Evolutionary conservation across 1,140 invertebrate genomes (phyloP).

Genomic region (Trichonephila inaurata): DNA sequence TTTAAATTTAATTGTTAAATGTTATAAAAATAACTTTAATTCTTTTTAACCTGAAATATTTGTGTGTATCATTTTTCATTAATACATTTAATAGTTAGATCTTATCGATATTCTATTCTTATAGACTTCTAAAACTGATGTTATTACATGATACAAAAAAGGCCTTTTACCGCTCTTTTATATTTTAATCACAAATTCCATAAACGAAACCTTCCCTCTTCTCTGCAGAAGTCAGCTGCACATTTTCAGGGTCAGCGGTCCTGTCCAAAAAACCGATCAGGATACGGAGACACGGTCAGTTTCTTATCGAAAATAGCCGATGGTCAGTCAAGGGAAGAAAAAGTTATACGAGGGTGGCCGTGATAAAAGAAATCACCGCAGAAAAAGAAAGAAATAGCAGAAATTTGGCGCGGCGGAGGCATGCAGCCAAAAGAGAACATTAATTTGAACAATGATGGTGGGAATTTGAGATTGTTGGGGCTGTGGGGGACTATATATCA

Average conservation of each 20-base stretch:
- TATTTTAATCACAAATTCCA: background rate
- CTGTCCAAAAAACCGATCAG: slow-evolving; percentile 26
- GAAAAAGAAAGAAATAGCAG: background rate
- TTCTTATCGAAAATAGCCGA: slow-evolving; percentile 76
- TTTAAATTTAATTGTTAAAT: too few relatives aligned
- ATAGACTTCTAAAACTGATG: too few relatives aligned
- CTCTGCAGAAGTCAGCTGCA: background rate
- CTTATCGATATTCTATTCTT: too few relatives aligned
- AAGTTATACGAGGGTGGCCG: slow-evolving; percentile 44
- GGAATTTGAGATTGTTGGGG: slow-evolving; percentile 76
- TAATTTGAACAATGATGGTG: slow-evolving; percentile 75
- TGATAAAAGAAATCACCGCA: slow-evolving; percentile 23
- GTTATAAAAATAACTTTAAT: too few relatives aligned
- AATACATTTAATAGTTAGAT: too few relatives aligned
- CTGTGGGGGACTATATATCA: slow-evolving; percentile 66
- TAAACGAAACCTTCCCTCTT: background rate
- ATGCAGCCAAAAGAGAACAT: slow-evolving; percentile 70
- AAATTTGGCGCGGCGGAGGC: slow-evolving; percentile 33
- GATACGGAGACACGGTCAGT: slow-evolving; percentile 51
- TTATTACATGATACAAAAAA: too few relatives aligned
- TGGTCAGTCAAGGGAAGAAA: slow-evolving; percentile 71
- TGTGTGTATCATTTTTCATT: too few relatives aligned
- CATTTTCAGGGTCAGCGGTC: slow-evolving; percentile 35
- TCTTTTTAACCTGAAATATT: too few relatives aligned
- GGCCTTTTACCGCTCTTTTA: too few relatives aligned